Conservation (phyloP, 1,140 invertebrate species). For the Rhagoletis pomonella region DNA sequence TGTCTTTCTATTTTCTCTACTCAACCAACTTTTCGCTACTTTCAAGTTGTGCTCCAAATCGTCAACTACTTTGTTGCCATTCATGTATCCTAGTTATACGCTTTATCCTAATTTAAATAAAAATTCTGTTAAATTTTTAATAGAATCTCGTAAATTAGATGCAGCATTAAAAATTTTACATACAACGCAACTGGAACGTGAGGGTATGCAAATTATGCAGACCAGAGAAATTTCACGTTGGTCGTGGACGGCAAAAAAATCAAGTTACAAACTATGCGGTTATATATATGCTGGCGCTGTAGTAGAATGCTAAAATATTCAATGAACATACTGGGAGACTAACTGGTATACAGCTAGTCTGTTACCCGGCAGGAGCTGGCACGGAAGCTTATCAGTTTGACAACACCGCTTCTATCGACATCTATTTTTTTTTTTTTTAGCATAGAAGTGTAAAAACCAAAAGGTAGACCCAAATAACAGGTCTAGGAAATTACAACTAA, state of each 20-base stretch:
- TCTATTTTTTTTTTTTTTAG: no score
- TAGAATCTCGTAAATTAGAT: constrained; percentile 43
- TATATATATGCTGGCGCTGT: background rate
- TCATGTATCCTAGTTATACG: background rate
- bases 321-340: no score
- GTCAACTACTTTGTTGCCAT: background rate
- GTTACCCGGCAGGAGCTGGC: no score
- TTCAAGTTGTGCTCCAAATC: constrained; percentile 3
- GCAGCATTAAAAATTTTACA: background rate
- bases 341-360: no score
- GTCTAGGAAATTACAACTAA: no score
- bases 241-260: background rate
- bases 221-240: background rate
- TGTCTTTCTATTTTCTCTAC: background rate
- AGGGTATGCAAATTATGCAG: background rate
- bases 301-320: no score
- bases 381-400: no score
- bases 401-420: no score
- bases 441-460: no score
- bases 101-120: constrained; percentile 39
- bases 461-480: no score
- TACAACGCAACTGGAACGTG: background rate
- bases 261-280: background rate
- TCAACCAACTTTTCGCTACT: background rate
- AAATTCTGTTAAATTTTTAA: constrained; percentile 47